Evolutionary conservation across 2,888 invertebrate genomes (phyloP).

Genomic region (Lamellibrachia satsuma): DNA sequence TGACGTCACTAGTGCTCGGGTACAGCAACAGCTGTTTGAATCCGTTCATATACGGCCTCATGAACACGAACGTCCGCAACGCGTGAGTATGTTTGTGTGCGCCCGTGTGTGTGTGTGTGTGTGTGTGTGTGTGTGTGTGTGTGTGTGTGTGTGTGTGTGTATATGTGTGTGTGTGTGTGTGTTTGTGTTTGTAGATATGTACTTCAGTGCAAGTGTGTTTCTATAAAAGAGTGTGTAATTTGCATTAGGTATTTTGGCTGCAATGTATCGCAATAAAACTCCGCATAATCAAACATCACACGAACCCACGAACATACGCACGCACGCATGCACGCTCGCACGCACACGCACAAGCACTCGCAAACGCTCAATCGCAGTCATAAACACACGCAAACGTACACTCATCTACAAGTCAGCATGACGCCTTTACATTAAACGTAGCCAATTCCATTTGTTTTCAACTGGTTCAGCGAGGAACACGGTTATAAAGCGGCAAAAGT

Average conservation of each 20-base stretch:
- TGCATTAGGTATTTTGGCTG: too few relatives aligned
- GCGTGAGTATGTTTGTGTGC: slow-evolving; percentile 20
- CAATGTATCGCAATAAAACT: too few relatives aligned
- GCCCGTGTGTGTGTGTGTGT: neutral
- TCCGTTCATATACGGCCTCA: slow-evolving; percentile 20
- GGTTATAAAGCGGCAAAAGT: neutral
- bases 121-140: neutral
- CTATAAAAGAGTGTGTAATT: too few relatives aligned
- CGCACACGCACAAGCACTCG: neutral
- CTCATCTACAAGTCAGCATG: neutral
- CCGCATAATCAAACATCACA: neutral
- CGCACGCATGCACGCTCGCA: neutral
- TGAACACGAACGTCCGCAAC: slow-evolving; percentile 1
- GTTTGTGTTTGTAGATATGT: neutral
- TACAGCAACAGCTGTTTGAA: slow-evolving; percentile 18
- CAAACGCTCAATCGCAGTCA: slow-evolving; percentile 18
- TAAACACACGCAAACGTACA: slow-evolving; percentile 23
- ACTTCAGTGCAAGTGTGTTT: too few relatives aligned
- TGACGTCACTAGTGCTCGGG: neutral
- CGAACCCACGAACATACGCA: neutral
- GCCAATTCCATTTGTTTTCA: neutral
- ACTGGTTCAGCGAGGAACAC: neutral
- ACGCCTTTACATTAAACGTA: too few relatives aligned
- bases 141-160: neutral
- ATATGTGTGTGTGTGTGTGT: neutral